Evolutionary conservation across 2,888 invertebrate genomes (phyloP), one percentile per base, ranked within the genome.

Genomic region (Metacarcinus magister): DNA sequence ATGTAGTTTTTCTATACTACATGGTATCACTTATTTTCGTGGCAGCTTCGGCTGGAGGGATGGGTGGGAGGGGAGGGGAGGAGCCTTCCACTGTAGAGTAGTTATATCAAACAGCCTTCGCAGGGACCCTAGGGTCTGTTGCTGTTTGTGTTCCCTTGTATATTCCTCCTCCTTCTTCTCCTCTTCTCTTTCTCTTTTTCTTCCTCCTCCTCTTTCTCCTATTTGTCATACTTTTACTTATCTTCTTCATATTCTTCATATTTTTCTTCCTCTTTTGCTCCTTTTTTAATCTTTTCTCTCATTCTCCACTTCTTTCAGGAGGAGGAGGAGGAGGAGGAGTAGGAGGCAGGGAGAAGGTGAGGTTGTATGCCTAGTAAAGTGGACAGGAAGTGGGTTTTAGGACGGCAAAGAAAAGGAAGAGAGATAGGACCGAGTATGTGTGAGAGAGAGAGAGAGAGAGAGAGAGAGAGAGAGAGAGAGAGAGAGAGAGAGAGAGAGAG

Each of bases 371-470:
- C 19, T n/a, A 7, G 67, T 67, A n/a, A 67, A n/a, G 67, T 23
- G 67, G 67, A n/a, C 67, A 67, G 67, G 67, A 67, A n/a, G 67
- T 67, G 67, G 67, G 67, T n/a, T 67, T 3, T 16, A 16, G 54
- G 54, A 54, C 10, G 54, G 54, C 2, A 16, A 23, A 67, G 67
- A 67, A 67, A n/a, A 67, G 67, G 19, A 19, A 67, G 67, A 67
- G 67, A 67, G 67, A 67, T 13, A 67, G 23, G 32, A 82, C 28
- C 4, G 82, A 82, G 82, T 28, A 10, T 5, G 75, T 28, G 67
- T 28, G 82, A 82, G 82, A 82, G 82, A 82, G 82, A 82, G 82
- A 82, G 82, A 82, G 82, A 82, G 82, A 82, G 82, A 82, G 82
- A 82, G 82, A 82, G 67, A 67, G 67, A 67, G 67, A 67, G 67